Evolutionary conservation across 2,888 invertebrate genomes (phyloP), one percentile per base, ranked within the genome.

Genomic region (Acanthosepion pharaonis): DNA sequence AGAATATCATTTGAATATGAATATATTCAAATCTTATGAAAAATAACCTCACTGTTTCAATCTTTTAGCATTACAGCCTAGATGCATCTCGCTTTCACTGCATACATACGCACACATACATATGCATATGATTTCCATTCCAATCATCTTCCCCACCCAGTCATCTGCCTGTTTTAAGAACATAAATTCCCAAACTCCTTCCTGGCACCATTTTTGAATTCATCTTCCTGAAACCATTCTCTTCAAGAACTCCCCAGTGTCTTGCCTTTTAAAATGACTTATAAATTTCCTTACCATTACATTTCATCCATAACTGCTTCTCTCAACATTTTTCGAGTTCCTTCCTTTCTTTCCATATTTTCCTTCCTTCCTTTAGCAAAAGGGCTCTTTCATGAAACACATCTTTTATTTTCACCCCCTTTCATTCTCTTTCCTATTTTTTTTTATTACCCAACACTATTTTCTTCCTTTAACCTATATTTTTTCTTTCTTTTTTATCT

Each of bases 161-260:
- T 15, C n/a, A 8, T n/a, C 15, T 78, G n/a, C n/a, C 15, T 15
- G n/a, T 78, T 78, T 78, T 78, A 78, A 78, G 78, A 59, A 59
- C 23, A 78, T n/a, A n/a, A 78, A 78, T 78, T 78, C 78, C n/a
- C n/a, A 78, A n/a, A 78, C n/a, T 78, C 11, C n/a, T 33, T 78
- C 33, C 78, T 78, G n/a, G n/a, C 78, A 78, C 78, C n/a, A 78
- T 78, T 78, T 78, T 78, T 78, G 78, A 78, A 78, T 78, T n/a
- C 78, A 78, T 78, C 78, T n/a, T 78, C n/a, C n/a, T 33, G 78
- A 78, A 78, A 33, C n/a, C n/a, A 78, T 78, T 78, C 33, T 78
- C n/a, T 11, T 78, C 78, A 78, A 78, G 78, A 78, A 78, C 15
- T 78, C 78, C 78, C 78, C 11, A n/a, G 78, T 78, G 78, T n/a